These are phyloP conservation scores for Pelagia noctiluca DNA, from an alignment of 30 jellyfish, hydroid and myxozoan species.

Conservation along the genomic window DNA sequence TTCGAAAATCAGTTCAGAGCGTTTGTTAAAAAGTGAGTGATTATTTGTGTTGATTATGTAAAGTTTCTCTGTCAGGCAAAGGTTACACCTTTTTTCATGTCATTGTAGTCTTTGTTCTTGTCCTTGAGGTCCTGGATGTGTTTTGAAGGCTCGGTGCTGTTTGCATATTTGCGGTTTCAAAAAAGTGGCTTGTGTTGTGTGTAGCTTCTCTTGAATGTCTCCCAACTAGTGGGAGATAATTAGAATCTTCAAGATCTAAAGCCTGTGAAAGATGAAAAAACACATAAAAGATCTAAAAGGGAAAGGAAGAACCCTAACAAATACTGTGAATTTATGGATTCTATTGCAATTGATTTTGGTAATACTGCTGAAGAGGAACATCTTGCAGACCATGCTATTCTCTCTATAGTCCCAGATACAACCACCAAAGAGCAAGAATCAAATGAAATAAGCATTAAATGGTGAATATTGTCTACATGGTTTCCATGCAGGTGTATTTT, in stretches of 20 bases:
- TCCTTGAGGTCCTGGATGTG: too few species aligned
- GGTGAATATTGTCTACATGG: conserved; percentile 31
- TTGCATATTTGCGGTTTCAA: too few species aligned
- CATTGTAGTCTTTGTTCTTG: too few species aligned
- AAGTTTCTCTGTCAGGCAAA: too few species aligned
- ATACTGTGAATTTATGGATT: conserved; percentile 39
- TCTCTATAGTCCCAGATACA: conserved; percentile 40
- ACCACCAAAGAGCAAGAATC: conserved; percentile 38
- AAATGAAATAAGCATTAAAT: conserved; percentile 43
- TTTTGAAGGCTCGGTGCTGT: too few species aligned
- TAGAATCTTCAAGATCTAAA: conserved; percentile 38
- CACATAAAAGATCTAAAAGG: conserved; percentile 35
- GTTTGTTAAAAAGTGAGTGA: too few species aligned
- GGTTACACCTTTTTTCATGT: too few species aligned
- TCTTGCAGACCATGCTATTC: conserved; percentile 48
- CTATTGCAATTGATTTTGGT: conserved; percentile 36
- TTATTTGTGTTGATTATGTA: too few species aligned
- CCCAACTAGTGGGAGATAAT: conserved; percentile 56
- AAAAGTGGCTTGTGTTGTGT: too few species aligned
- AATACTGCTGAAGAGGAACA: conserved; percentile 34
- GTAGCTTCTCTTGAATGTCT: too few species aligned
- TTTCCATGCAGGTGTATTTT: conserved; percentile 32
- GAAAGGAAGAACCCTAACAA: conserved; percentile 46
- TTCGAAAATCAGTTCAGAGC: too few species aligned
- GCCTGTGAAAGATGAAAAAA: conserved; percentile 42